These are phyloP conservation scores for Eupithecia subumbrata DNA, from an alignment of 2,888 invertebrate genomes.

Conservation along the genomic window DNA sequence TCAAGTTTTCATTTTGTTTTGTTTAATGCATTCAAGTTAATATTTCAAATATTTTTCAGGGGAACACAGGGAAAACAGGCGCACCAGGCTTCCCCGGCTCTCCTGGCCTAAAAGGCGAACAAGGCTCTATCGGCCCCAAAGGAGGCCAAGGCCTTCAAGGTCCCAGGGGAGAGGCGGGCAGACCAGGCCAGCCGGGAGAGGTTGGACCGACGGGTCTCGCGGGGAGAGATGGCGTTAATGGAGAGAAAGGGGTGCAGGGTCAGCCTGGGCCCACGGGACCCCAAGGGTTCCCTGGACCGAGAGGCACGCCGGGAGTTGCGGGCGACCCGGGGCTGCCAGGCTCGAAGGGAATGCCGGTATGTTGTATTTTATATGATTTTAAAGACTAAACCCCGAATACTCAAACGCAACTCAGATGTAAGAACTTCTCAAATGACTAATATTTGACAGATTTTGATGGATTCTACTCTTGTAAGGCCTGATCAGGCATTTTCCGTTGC, in stretches of 20 bases:
- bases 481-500: too few species aligned
- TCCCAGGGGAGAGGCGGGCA: constrained; percentile 91
- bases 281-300: constrained; percentile 92
- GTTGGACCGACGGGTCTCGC: constrained; percentile 88
- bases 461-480: too few species aligned
- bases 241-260: constrained; percentile 92
- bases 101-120: constrained; percentile 92
- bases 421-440: too few species aligned
- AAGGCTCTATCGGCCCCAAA: constrained; percentile 89
- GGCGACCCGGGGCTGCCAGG: constrained; percentile 91
- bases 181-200: constrained; percentile 91
- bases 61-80: constrained; percentile 91
- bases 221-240: constrained; percentile 92
- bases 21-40: background rate
- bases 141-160: constrained; percentile 93
- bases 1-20: background rate
- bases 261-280: constrained; percentile 88
- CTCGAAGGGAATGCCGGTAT: constrained; percentile 89
- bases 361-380: constrained; percentile 36
- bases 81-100: constrained; percentile 93
- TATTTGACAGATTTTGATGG: too few species aligned
- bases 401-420: too few species aligned
- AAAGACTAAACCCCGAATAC: too few species aligned
- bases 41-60: constrained; percentile 73
- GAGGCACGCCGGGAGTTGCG: constrained; percentile 89